Evolutionary conservation across 2,113 vertebrate species (phyloP).

Genomic region (Saguinus midas): DNA sequence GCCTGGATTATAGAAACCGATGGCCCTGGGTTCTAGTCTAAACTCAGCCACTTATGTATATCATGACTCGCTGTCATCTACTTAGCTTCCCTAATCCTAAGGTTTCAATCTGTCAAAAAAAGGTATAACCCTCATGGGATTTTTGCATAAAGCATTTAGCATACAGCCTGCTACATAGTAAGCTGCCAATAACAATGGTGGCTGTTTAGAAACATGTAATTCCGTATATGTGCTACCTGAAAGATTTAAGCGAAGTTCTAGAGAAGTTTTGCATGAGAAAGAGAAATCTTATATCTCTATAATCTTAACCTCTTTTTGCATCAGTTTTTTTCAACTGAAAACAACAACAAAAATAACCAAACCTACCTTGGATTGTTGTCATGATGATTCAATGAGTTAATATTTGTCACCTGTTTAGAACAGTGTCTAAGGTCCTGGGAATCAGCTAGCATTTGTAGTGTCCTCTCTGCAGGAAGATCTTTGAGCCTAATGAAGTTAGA

Average conservation of each 20-base stretch:
- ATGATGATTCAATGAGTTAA: background rate
- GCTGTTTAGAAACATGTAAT: background rate
- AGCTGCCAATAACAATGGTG: background rate
- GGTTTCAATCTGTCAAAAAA: background rate
- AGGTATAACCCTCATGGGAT: background rate
- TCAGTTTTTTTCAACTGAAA: background rate
- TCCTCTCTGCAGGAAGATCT: background rate
- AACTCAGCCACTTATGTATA: background rate
- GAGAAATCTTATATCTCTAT: background rate
- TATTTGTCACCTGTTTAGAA: background rate
- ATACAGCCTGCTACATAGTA: background rate
- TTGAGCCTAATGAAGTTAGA: background rate
- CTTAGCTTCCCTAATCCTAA: background rate
- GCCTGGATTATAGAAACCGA: background rate
- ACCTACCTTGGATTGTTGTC: background rate
- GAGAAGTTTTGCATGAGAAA: background rate
- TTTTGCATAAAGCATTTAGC: background rate
- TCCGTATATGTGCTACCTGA: background rate
- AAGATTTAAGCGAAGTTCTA: background rate
- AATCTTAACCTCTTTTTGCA: background rate
- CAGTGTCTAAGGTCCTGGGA: background rate
- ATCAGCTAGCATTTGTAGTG: background rate
- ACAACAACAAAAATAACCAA: background rate
- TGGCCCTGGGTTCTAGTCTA: background rate
- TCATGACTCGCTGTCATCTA: background rate